Conservation (phyloP, 1,140 invertebrate genomes). For the Elymnias hypermnestra region DNA sequence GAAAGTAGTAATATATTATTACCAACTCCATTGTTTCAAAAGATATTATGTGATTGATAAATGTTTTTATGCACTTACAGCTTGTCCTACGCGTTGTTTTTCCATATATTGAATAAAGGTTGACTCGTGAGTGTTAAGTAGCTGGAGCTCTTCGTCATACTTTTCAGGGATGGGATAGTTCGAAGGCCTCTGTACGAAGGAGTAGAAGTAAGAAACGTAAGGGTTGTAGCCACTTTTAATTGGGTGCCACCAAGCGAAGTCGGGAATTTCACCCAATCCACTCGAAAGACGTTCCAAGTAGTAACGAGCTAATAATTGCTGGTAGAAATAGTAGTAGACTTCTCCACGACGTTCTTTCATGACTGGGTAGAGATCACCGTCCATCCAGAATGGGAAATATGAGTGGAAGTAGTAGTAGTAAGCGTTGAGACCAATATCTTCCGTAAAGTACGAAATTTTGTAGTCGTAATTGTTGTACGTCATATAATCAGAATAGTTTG, state of each 20-base stretch:
- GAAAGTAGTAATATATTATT: too few relatives aligned
- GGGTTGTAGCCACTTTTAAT: constrained; percentile 78
- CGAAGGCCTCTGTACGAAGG: constrained; percentile 49
- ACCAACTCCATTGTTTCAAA: too few relatives aligned
- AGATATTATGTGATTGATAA: background rate
- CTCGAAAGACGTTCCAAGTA: constrained; percentile 82
- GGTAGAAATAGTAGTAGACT: constrained; percentile 78
- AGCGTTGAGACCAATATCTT: constrained; percentile 82
- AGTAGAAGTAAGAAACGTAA: constrained; percentile 41
- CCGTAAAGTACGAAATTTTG: constrained; percentile 83
- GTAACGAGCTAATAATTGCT: constrained; percentile 81
- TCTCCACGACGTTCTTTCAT: constrained; percentile 77
- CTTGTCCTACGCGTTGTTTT: constrained; percentile 47
- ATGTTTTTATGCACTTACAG: too few relatives aligned
- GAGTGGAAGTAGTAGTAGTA: constrained; percentile 83
- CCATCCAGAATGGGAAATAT: constrained; percentile 81
- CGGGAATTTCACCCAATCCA: constrained; percentile 77
- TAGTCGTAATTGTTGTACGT: constrained; percentile 76
- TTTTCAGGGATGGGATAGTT: constrained; percentile 44
- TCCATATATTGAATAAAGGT: constrained; percentile 51
- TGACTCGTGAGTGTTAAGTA: constrained; percentile 52
- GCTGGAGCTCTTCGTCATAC: constrained; percentile 45
- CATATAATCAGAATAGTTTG: constrained; percentile 76
- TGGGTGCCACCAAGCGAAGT: constrained; percentile 76
- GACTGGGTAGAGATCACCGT: constrained; percentile 62